phyloP scores from a whole-genome alignment of 2,113 vertebrate species.

The Tiliqua scincoides region DNA sequence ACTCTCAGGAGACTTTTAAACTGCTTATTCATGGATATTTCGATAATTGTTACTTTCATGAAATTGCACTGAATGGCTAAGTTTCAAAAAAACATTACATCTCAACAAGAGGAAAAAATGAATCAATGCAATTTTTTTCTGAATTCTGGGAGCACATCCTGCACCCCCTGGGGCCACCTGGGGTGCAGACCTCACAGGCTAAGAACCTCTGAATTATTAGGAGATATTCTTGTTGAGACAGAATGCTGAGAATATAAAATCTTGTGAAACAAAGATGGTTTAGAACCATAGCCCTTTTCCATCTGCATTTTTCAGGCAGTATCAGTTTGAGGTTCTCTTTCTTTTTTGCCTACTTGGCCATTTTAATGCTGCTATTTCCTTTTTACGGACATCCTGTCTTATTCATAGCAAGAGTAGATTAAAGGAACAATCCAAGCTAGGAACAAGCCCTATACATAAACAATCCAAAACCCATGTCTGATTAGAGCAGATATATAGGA shows the following conservation, averaged over 20 bases:
- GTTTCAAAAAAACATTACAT: too few species aligned
- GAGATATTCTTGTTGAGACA: neutral
- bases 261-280: neutral
- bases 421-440: conserved; percentile 35
- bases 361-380: neutral
- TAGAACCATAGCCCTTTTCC: neutral
- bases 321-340: neutral
- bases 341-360: neutral
- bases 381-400: conserved; percentile 30
- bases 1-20: too few species aligned
- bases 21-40: too few species aligned
- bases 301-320: neutral
- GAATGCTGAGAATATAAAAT: neutral
- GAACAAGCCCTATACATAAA: conserved; percentile 52
- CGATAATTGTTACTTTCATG: too few species aligned
- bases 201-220: too few species aligned
- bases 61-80: too few species aligned
- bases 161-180: too few species aligned
- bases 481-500: conserved; percentile 71
- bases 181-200: too few species aligned
- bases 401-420: conserved; percentile 12
- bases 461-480: conserved; percentile 52
- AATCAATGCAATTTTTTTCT: too few species aligned
- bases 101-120: too few species aligned
- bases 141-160: too few species aligned